Conservation (phyloP, 1,140 invertebrate species). For the Caenorhabditis remanei region DNA sequence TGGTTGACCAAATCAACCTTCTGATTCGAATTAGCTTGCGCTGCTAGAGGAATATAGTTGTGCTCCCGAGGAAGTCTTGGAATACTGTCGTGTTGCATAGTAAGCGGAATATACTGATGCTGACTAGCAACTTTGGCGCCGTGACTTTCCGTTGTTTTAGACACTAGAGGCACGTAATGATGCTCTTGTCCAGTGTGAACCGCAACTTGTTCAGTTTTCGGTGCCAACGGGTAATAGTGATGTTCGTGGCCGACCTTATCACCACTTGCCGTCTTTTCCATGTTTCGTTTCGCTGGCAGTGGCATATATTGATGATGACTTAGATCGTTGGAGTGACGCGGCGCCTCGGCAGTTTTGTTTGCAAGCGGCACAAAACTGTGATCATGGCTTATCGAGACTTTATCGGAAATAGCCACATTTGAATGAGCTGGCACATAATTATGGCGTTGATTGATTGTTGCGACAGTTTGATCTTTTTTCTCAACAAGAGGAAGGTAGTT, state of each 20-base stretch:
- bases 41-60: conserved; percentile 21
- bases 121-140: neutral
- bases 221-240: conserved; percentile 41
- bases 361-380: conserved; percentile 31
- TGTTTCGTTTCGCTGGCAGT: conserved; percentile 15
- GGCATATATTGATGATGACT: conserved; percentile 42
- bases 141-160: conserved; percentile 15
- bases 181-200: conserved; percentile 11
- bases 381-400: conserved; percentile 14
- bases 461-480: conserved; percentile 1
- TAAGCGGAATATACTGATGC: conserved; percentile 23
- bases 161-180: conserved; percentile 20
- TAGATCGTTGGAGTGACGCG: conserved; percentile 34
- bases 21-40: neutral
- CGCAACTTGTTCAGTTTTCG: conserved; percentile 37
- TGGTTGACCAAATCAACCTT: conserved; percentile 7
- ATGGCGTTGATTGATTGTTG: conserved; percentile 13
- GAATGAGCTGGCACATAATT: conserved; percentile 44
- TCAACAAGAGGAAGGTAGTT: conserved; percentile 9
- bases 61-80: conserved; percentile 16
- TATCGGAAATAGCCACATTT: conserved; percentile 36
- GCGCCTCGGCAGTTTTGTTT: conserved; percentile 13
- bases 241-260: conserved; percentile 32
- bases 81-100: conserved; percentile 16
- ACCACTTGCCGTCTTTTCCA: conserved; percentile 14